Evolutionary conservation across 2,888 invertebrate species (phyloP).

Genomic region (Ophion ellenae): DNA sequence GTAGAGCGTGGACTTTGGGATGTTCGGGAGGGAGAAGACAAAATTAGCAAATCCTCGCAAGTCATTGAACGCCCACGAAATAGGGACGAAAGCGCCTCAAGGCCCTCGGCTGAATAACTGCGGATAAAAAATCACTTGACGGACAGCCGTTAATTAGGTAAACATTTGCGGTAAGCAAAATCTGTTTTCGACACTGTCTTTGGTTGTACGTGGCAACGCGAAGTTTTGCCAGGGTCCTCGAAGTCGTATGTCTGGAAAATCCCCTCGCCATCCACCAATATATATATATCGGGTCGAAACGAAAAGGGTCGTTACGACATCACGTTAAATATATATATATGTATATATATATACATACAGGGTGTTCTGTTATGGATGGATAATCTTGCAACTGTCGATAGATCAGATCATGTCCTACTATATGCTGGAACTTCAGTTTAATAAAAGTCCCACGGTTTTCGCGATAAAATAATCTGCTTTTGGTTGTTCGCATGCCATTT

Average conservation of each 20-base stretch:
- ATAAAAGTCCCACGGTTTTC: no score
- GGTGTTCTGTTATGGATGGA: no score
- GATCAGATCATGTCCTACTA: no score
- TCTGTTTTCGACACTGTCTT: slow-evolving; percentile 11
- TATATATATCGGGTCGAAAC: not conserved
- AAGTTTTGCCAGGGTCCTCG: not conserved
- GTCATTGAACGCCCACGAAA: not conserved
- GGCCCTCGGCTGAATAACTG: not conserved
- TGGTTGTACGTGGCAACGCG: slow-evolving; percentile 1
- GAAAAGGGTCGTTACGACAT: not conserved
- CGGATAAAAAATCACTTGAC: slow-evolving; percentile 29
- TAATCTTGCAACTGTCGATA: no score
- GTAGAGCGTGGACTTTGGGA: not conserved
- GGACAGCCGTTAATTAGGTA: slow-evolving; percentile 23
- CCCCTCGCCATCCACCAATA: no score
- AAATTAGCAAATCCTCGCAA: not conserved
- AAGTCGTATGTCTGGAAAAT: no score
- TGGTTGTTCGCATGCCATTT: no score
- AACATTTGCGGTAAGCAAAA: not conserved
- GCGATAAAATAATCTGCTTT: no score
- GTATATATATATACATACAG: not conserved
- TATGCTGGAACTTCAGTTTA: no score
- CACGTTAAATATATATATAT: not conserved
- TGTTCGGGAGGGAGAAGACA: not conserved
- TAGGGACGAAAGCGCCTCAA: not conserved